Base-by-base conservation (phyloP, 30 jellyfish, hydroid and myxozoan genomes). In the Aurelia aurita complex sp. Pacific region DNA sequence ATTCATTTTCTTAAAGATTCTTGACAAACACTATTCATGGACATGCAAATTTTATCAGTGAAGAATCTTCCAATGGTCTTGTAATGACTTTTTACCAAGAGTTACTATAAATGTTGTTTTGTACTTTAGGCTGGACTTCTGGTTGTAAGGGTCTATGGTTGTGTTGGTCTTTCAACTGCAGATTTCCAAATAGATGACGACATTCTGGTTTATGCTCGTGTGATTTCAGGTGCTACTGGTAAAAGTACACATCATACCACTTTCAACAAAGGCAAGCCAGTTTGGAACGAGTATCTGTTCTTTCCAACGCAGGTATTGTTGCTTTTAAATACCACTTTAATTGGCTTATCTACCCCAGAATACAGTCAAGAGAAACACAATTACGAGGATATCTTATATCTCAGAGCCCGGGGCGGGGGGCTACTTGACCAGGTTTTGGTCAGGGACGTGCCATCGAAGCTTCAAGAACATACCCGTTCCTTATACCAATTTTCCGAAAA, bases 191-290 rank as follows among this genome's bases (percentile, higher is more conserved):
- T 61, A 13, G 95, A 64, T 17, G 95, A 67, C 57, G 85, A 86
- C 50, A 54, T 86, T 3, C 42, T 76, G 62, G 89, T 86, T 19
- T 86, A 86, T 67, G 89, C 89, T 1, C 85, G 89, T 3, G 89
- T 77, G 36, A 86, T 77, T 60, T 69, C 81, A 5, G 95, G 95
- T 10, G 80, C 95, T 1, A 10, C 46, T 17, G 89, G 89, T 5
- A 86, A 86, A 60, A 86, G 89, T 40, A 86, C 95, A 10, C 80
- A 86, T 29, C 95, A 76, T 23, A 66, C 65, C 5, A 35, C 89
- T 14, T 86, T 86, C 59, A 69, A 77, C 18, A 86, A 86, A 60
- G 95, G 89, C 55, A 76, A 77, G 60, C 95, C 95, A 65, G 69
- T 68, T 2, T 86, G 95, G 95, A 86, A 86, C 57, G 95, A 86